Conservation (phyloP, 2,113 vertebrate genomes). For the Oryzias celebensis region DNA sequence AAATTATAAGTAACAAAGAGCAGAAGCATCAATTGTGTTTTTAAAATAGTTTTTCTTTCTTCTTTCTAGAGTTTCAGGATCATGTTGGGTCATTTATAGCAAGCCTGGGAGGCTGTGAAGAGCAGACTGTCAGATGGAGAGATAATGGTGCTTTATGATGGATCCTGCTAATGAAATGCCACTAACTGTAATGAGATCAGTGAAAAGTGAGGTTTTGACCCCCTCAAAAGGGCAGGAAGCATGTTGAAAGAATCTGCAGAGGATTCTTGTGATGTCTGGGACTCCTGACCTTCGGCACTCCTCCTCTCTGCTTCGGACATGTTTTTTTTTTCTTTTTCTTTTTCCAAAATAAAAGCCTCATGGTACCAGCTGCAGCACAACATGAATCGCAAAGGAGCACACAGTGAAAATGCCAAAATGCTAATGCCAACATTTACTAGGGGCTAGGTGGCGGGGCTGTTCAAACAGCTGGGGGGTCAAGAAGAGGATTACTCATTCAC, state of each 20-base stretch:
- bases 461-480: constrained; percentile 71
- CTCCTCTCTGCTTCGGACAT: constrained; percentile 1
- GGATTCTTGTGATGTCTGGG: constrained; percentile 36
- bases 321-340: neutral
- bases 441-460: constrained; percentile 65
- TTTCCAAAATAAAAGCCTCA: neutral
- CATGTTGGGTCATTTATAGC: constrained; percentile 71
- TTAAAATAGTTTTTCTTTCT: neutral
- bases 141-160: constrained; percentile 73
- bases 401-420: constrained; percentile 81
- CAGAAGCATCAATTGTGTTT: neutral
- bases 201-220: constrained; percentile 75
- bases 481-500: constrained; percentile 62
- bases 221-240: constrained; percentile 54
- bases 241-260: constrained; percentile 46
- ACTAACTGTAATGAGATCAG: constrained; percentile 75
- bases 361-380: constrained; percentile 11
- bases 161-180: constrained; percentile 75
- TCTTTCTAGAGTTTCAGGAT: constrained; percentile 50
- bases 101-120: constrained; percentile 66
- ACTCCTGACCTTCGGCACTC: constrained; percentile 19
- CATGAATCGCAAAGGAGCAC: constrained; percentile 38
- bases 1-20: neutral
- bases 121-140: constrained; percentile 65
- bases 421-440: constrained; percentile 82